Base-by-base conservation (phyloP, 2,113 vertebrate genomes). In the Neomonachus schauinslandi region DNA sequence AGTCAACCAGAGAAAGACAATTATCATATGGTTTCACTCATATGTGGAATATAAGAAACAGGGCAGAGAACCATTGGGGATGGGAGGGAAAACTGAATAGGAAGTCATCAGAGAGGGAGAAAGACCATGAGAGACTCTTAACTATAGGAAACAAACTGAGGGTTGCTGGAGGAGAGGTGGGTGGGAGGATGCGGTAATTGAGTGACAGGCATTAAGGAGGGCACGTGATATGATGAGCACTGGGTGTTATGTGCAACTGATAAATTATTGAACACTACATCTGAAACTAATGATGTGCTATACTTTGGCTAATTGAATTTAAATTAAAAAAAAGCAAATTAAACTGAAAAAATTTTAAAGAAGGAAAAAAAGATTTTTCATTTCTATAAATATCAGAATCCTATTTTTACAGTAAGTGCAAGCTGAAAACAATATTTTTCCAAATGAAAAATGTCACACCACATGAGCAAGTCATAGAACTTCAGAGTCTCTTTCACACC, bases 381-480 rank as follows among this genome's bases (percentile, higher is more conserved):
- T 94, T 91, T 85, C 74, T 77, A 57, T 69, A 92, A 93, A 91
- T 94, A 97, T 51, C 80, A 19, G 51, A 97, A 94, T 89, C 39
- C 16, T 57, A 77, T 87, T 96, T 97, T 96, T 91, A 89, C 49
- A 95, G 49, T 65, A 95, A 91, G 33, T 10, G 4, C 80, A 94
- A 88, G 33, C 16, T 90, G 63, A 87, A 97, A 96, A 88, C 71
- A 94, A 88, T 91, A 91, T 80, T 80, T 80, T 95, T 94, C 91
- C 80, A 71, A 95, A 92, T 72, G 79, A 96, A 97, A 97, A 96
- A 82, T 53, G 67, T 92, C 95, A 90, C 55, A 83, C 39, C 89
- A 79, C 46, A 79, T 39, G n/a, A 89, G 42, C 33, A 31, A 96
- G 82, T 81, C 86, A 51, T 28, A 14, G 28, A 91, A 82, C 36